phyloP scores from a whole-genome alignment of 2,888 invertebrate genomes.

The Ethmia dodecea region DNA sequence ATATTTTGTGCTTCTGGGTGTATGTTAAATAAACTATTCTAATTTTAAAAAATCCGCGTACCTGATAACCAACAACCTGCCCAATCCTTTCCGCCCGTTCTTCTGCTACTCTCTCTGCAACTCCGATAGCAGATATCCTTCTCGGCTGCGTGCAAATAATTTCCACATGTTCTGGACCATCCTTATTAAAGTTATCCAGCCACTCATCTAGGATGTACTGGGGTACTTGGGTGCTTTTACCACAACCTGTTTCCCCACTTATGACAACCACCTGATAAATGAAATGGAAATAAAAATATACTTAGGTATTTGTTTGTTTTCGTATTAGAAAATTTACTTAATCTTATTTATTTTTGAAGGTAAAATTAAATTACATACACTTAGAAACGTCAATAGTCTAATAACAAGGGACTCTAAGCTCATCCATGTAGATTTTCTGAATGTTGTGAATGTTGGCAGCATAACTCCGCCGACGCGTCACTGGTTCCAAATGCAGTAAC shows the following conservation, averaged over 20 bases:
- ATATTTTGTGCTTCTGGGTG: too few species aligned
- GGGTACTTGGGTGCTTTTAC: constrained; percentile 93
- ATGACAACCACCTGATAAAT: constrained; percentile 80
- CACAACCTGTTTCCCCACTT: constrained; percentile 91
- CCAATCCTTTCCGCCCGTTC: constrained; percentile 90
- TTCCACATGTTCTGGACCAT: constrained; percentile 81
- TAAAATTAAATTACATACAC: too few species aligned
- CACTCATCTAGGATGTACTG: constrained; percentile 95
- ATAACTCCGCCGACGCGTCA: too few species aligned
- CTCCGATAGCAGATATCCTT: constrained; percentile 93
- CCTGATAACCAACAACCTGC: constrained; percentile 85
- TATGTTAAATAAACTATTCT: not conserved
- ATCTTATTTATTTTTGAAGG: constrained; percentile 83
- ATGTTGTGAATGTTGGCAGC: too few species aligned
- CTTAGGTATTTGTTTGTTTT: constrained; percentile 67
- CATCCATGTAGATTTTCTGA: too few species aligned
- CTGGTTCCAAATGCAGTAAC: too few species aligned
- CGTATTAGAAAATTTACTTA: constrained; percentile 81
- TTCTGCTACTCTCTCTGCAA: constrained; percentile 93
- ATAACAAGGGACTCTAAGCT: too few species aligned
- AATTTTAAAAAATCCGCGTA: constrained; percentile 31
- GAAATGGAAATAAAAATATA: not conserved
- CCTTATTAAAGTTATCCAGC: constrained; percentile 77
- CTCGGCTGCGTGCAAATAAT: constrained; percentile 96
- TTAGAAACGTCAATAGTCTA: too few species aligned